A percentile compares a stretch with the other conserved stretches of the same genome.
Evolutionary conservation across 2,113 vertebrate genomes (phyloP).

Genomic region (Saimiri boliviensis): DNA sequence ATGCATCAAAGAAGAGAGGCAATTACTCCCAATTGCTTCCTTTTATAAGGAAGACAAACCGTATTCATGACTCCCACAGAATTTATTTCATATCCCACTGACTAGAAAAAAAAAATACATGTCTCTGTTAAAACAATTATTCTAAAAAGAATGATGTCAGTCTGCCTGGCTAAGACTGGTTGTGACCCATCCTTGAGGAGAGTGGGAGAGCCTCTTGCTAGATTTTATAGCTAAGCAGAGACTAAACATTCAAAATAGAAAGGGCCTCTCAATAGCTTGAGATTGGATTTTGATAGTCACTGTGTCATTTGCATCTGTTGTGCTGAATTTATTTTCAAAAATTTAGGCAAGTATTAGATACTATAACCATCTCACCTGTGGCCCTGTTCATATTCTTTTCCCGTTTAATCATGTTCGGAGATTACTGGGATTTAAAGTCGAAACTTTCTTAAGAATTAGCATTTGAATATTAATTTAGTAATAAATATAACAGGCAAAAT

Average conservation of each 20-base stretch:
- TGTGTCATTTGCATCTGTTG: background rate
- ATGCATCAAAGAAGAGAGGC: background rate
- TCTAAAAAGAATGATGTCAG: background rate
- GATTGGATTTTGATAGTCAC: background rate
- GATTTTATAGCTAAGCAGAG: background rate
- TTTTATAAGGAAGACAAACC: background rate
- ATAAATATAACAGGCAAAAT: background rate
- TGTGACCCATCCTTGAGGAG: background rate
- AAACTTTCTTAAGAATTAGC: background rate
- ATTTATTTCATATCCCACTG: background rate
- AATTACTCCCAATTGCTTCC: background rate
- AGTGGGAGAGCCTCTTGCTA: background rate
- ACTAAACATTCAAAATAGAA: background rate
- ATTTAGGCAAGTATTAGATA: background rate
- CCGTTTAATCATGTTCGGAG: background rate
- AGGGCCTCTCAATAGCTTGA: background rate
- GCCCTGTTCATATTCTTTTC: background rate
- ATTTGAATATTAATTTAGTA: background rate
- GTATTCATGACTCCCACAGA: background rate
- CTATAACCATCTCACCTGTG: background rate
- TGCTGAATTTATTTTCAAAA: background rate
- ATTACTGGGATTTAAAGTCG: background rate
- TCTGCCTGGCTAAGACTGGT: background rate
- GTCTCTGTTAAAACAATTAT: background rate
- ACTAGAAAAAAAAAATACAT: background rate